These are phyloP conservation scores for Hydrozoanthus tunicans DNA, from an alignment of 64 coral and sea anemone species.

Conservation along the genomic window DNA sequence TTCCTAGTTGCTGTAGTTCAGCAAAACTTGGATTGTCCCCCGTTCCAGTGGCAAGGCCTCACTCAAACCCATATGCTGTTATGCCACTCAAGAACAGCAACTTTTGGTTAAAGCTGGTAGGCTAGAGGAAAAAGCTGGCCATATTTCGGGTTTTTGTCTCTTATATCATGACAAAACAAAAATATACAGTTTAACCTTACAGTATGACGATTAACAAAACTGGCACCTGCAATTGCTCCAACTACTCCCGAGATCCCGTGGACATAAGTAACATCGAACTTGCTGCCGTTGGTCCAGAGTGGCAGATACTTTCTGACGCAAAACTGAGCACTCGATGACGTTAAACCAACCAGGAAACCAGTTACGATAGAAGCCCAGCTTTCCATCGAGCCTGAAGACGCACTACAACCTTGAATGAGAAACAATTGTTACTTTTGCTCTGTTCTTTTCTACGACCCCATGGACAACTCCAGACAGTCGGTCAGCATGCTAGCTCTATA, in stretches of 20 bases:
- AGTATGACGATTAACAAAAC: background rate
- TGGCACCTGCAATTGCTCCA: conserved; percentile 72
- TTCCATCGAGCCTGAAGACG: conserved; percentile 71
- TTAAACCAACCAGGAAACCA: conserved; percentile 74
- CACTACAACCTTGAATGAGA: conserved; percentile 63
- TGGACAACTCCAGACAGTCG: background rate
- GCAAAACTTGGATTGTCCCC: too few relatives aligned
- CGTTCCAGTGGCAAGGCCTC: too few relatives aligned
- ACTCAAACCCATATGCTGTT: too few relatives aligned
- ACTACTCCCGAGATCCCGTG: conserved; percentile 87
- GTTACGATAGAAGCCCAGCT: conserved; percentile 74
- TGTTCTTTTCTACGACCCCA: background rate
- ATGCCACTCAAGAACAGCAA: too few relatives aligned
- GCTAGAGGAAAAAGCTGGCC: too few relatives aligned
- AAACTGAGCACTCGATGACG: conserved; percentile 54
- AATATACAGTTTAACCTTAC: too few relatives aligned
- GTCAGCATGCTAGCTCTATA: background rate
- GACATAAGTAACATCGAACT: conserved; percentile 73
- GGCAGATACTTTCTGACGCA: conserved; percentile 64
- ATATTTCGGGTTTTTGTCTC: too few relatives aligned
- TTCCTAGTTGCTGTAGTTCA: too few relatives aligned
- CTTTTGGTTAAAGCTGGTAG: too few relatives aligned
- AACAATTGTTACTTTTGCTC: background rate
- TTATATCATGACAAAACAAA: too few relatives aligned
- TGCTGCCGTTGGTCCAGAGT: conserved; percentile 66